Base-by-base conservation (phyloP, 2,113 vertebrate species). In the Corythaixoides concolor region DNA sequence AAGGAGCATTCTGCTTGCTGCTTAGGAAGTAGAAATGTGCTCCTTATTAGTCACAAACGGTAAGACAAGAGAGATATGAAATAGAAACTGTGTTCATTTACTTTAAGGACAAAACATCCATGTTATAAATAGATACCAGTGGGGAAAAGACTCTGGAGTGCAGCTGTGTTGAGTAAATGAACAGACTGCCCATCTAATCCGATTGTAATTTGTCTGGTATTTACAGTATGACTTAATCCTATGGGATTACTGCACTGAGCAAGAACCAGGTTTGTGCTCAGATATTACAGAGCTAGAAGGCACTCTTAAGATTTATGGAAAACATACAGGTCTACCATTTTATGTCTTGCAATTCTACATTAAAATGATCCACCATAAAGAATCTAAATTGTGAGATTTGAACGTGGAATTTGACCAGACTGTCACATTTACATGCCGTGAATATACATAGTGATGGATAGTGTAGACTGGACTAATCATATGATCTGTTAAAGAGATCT, bases 141-240 rank as follows among this genome's bases (percentile, higher is more conserved):
- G 73, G 52, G 69, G 74, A 92, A 93, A 90, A 85, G 78, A 27
- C 86, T 88, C 60, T 74, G 83, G 53, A 79, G 74, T 84, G 64
- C 93, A 95, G 84, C 94, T 96, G 85, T 67, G 56, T 73, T 83
- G 89, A 82, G 84, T 89, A 96, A 96, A 95, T 75, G 88, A 93
- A 91, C 92, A 91, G 95, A 92, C 93, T 89, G 89, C 62, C 63
- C 64, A 58, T 58, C 87, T 96, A 96, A 96, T 94, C 94, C 3
- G 19, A 95, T 89, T 95, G 96, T 93, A 78, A 89, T 96, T 97
- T 70, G 78, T 80, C 94, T 95, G 89, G 78, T 97, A 59, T 97
- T 96, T 96, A 95, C 91, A 95, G 78, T 85, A 37, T 75, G 63
- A 15, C 32, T 88, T 95, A 94, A 95, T 94, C 94, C 92, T 24